Base-by-base conservation (phyloP, 2,113 vertebrate genomes). In the Petrocephalus zakoni region DNA sequence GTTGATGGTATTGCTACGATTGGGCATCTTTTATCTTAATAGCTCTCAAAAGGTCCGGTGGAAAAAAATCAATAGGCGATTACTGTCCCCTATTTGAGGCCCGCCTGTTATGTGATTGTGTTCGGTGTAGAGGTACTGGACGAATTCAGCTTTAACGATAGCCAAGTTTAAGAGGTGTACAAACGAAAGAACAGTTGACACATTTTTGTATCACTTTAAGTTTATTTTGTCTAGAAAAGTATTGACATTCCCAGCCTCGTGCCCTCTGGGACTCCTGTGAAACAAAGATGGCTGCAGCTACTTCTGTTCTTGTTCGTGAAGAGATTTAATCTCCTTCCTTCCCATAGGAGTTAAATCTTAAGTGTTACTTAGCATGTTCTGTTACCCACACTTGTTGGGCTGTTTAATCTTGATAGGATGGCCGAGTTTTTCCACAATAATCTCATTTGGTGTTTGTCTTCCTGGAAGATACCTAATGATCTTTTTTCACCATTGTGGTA, bases 1-100 rank as follows among this genome's bases (percentile, higher is more conserved):
- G 82, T 52, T 85, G n/a, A 85, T 51, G 46, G 49, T 47, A 75
- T 29, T 75, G 68, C 47, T 11, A 15, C 15, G 49, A 85, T 51
- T 29, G 46, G 46, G 21, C 49, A 2, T 84, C 47, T 49, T 47
- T 84, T 84, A 51, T 51, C 49, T 52, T 85, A 52, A 52, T 85
- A 85, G 82, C 82, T 22, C 49, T 51, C 82, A 85, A 51, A 49
- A 85, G 22, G 82, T 85, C 82, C 22, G 11, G 46, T 10, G 17
- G 7, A 5, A n/a, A 83, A 49, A 85, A 85, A 85, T 85, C 82
- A 85, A 85, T 85, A 85, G 82, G 11, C 7, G 82, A 49, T 85
- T 85, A 85, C 49, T 85, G 82, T 85, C 21, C 46, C 17, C 29
- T 52, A 25, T 52, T 85, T 85, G 82, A 85, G 49, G 49, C 11